A percentile compares a stretch with the other conserved stretches of the same genome.
Conservation (phyloP, 92 coral and sea anemone species). For the Epizoanthus fatuus region DNA sequence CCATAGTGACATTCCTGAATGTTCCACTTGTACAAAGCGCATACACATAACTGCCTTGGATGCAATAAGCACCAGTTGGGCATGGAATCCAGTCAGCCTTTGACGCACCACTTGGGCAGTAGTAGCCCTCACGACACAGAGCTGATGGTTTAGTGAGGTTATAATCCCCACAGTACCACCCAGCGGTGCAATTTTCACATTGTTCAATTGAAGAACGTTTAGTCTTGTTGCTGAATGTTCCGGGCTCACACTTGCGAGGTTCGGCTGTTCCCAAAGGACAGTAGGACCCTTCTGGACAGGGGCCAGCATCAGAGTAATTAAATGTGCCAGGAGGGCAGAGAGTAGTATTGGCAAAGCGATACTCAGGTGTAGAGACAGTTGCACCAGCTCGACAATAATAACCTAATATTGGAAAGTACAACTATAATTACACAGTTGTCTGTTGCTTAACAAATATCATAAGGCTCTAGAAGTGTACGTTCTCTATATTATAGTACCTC, state of each 20-base stretch:
- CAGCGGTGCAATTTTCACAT: constrained; percentile 94
- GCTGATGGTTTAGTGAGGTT: constrained; percentile 83
- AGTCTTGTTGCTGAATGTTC: constrained; percentile 87
- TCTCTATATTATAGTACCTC: too few species aligned
- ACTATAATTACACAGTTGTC: neutral
- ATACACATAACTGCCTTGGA: constrained; percentile 75
- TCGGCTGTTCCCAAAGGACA: constrained; percentile 93
- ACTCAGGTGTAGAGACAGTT: constrained; percentile 91
- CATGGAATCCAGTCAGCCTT: constrained; percentile 87
- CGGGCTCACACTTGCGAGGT: constrained; percentile 96
- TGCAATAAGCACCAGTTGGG: constrained; percentile 89
- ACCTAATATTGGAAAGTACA: constrained; percentile 58
- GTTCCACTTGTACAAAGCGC: constrained; percentile 90
- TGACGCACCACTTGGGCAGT: constrained; percentile 92
- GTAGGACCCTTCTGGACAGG: constrained; percentile 93
- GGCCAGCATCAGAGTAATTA: constrained; percentile 97
- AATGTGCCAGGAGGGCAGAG: constrained; percentile 94
- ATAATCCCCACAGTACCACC: constrained; percentile 84
- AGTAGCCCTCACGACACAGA: constrained; percentile 92
- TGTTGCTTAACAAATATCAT: neutral
- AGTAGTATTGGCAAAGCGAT: constrained; percentile 67
- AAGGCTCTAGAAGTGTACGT: too few species aligned
- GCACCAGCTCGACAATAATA: constrained; percentile 99
- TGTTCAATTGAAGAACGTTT: constrained; percentile 81
- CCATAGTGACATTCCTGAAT: constrained; percentile 84